Evolutionary conservation across 2,113 vertebrate species (phyloP).

Genomic region (Pelobates fuscus): DNA sequence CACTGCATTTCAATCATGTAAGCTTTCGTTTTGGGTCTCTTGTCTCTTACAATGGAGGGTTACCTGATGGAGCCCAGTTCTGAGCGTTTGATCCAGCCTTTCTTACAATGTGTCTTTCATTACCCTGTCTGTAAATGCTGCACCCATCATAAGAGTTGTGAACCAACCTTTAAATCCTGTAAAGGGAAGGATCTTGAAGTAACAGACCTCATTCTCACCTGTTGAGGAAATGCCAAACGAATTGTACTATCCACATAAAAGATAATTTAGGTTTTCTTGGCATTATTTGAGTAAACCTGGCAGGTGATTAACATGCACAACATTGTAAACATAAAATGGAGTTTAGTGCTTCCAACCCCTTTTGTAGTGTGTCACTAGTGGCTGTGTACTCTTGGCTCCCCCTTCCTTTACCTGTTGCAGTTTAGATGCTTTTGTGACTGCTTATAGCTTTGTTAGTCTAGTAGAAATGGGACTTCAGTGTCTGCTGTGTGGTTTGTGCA

Average conservation of each 20-base stretch:
- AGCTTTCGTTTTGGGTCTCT: slow-evolving; percentile 26
- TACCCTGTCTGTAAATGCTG: slow-evolving; percentile 61
- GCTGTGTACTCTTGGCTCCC: background rate
- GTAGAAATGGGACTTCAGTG: background rate
- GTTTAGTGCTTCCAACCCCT: slow-evolving; percentile 42
- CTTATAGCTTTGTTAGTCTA: slow-evolving; percentile 9
- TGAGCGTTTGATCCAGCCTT: slow-evolving; percentile 56
- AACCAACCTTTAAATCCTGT: background rate
- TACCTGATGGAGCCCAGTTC: slow-evolving; percentile 28
- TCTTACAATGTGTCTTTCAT: slow-evolving; percentile 42
- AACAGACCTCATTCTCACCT: slow-evolving; percentile 58
- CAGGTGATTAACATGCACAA: slow-evolving; percentile 10
- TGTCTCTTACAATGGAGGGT: background rate
- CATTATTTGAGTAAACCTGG: background rate
- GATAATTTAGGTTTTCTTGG: background rate
- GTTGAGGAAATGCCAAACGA: slow-evolving; percentile 50
- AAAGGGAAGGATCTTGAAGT: slow-evolving; percentile 50
- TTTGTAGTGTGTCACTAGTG: background rate
- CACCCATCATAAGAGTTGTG: slow-evolving; percentile 57
- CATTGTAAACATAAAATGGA: slow-evolving; percentile 22
- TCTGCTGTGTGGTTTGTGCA: background rate
- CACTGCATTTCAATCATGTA: slow-evolving; percentile 24
- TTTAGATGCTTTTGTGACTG: background rate
- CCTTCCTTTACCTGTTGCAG: background rate
- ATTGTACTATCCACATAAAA: background rate